These are phyloP conservation scores for Tridacna crocea DNA, from an alignment of 2,888 invertebrate species.

Conservation along the genomic window DNA sequence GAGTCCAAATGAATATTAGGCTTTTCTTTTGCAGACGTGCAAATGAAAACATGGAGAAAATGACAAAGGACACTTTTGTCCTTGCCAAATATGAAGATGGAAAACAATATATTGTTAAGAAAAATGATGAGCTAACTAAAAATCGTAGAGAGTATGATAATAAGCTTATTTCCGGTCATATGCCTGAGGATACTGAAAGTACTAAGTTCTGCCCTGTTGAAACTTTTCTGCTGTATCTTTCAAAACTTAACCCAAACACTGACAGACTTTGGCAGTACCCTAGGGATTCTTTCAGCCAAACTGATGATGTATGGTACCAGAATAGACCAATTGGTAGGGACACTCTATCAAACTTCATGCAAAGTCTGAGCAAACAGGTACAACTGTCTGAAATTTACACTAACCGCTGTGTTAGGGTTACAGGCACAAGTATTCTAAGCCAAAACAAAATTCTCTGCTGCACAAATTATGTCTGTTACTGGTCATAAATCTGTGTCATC, in stretches of 20 bases:
- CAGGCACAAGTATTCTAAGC: constrained; percentile 5
- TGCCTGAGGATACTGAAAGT: constrained; percentile 1
- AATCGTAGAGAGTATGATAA: no score
- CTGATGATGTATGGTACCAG: constrained; percentile 12
- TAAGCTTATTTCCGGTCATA: neutral
- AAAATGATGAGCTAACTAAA: constrained; percentile 12
- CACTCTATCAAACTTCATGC: constrained; percentile 21
- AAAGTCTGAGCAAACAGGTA: constrained; percentile 8
- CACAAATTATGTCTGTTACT: constrained; percentile 22
- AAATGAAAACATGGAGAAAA: constrained; percentile 29
- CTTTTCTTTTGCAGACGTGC: constrained; percentile 9
- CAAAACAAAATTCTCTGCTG: constrained; percentile 17
- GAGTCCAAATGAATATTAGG: constrained; percentile 24
- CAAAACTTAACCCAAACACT: constrained; percentile 23
- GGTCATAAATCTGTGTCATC: constrained; percentile 17
- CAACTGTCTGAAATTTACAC: constrained; percentile 23
- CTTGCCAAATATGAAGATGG: constrained; percentile 1
- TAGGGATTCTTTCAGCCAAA: neutral
- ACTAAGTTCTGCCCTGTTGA: constrained; percentile 19
- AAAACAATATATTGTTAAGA: constrained; percentile 5
- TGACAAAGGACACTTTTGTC: constrained; percentile 29
- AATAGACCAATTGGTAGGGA: constrained; percentile 26
- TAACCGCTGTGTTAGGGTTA: constrained; percentile 24
- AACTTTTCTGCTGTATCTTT: constrained; percentile 4
- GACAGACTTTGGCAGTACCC: constrained; percentile 34